Conservation (phyloP, 2,888 invertebrate species). For the Cheilosia soror region DNA sequence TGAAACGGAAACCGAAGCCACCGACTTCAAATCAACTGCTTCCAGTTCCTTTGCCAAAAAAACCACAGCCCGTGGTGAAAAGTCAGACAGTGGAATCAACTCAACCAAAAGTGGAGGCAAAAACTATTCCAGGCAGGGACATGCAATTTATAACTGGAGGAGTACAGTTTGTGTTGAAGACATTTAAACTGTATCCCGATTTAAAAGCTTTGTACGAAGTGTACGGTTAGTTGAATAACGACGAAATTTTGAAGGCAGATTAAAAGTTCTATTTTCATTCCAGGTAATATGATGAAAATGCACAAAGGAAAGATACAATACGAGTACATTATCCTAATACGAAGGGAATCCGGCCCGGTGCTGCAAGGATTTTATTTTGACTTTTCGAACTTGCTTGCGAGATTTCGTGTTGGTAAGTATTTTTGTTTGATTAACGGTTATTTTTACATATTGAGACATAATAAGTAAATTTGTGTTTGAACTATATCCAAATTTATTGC, state of each 20-base stretch:
- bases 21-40: conserved; percentile 34
- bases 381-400: conserved; percentile 77
- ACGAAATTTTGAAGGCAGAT: no score
- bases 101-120: background rate
- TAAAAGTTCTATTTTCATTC: conserved; percentile 21
- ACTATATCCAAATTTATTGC: no score
- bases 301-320: conserved; percentile 78
- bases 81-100: background rate
- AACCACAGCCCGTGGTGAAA: background rate
- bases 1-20: conserved; percentile 31
- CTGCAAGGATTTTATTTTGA: conserved; percentile 81
- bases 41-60: conserved; percentile 30
- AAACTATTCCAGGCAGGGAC: conserved; percentile 25
- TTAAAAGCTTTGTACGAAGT: conserved; percentile 80
- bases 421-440: background rate
- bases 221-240: conserved; percentile 78
- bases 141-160: conserved; percentile 45
- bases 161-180: conserved; percentile 55
- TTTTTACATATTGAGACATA: background rate
- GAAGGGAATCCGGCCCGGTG: conserved; percentile 80
- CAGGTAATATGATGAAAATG: conserved; percentile 80
- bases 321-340: conserved; percentile 79
- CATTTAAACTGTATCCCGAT: conserved; percentile 75
- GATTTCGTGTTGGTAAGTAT: conserved; percentile 60
- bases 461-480: background rate